phyloP scores from a whole-genome alignment of 2,888 invertebrate species.

The Pachydiplax longipennis region DNA sequence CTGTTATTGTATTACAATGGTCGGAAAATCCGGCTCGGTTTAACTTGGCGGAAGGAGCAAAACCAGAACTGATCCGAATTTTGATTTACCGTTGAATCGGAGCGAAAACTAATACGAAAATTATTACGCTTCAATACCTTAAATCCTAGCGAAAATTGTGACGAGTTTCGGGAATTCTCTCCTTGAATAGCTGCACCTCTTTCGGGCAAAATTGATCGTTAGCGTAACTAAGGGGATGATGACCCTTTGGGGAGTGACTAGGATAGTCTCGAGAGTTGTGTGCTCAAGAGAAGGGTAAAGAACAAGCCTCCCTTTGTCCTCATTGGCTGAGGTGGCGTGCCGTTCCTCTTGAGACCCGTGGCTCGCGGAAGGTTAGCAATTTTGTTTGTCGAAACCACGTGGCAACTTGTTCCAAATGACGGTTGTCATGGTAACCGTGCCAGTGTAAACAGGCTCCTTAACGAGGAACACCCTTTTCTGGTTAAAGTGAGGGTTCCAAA shows the following conservation, averaged over 20 bases:
- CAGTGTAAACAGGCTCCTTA: slow-evolving; percentile 21
- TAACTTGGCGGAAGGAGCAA: no score
- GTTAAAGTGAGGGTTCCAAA: background rate
- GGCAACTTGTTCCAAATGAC: background rate
- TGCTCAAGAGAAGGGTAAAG: background rate
- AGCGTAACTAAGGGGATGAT: background rate
- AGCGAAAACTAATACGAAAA: no score
- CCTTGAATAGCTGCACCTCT: background rate
- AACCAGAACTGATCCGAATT: no score
- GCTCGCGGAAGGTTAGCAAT: background rate
- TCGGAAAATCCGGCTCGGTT: no score
- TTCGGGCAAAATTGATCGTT: background rate
- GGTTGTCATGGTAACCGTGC: slow-evolving; percentile 7
- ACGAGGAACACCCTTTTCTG: slow-evolving; percentile 37
- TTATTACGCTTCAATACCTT: no score
- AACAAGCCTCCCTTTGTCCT: no score
- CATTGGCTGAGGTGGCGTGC: background rate
- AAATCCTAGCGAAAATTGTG: no score
- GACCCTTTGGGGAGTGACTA: background rate
- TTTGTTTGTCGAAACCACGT: slow-evolving; percentile 21
- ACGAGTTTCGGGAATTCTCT: background rate
- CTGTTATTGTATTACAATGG: no score
- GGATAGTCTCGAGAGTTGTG: background rate
- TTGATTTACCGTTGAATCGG: no score
- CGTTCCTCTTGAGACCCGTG: background rate